A percentile compares a stretch with the other conserved stretches of the same genome.
These are phyloP conservation scores for Drosophila greeni DNA, from an alignment of 2,888 invertebrate genomes.

Conservation along the genomic window DNA sequence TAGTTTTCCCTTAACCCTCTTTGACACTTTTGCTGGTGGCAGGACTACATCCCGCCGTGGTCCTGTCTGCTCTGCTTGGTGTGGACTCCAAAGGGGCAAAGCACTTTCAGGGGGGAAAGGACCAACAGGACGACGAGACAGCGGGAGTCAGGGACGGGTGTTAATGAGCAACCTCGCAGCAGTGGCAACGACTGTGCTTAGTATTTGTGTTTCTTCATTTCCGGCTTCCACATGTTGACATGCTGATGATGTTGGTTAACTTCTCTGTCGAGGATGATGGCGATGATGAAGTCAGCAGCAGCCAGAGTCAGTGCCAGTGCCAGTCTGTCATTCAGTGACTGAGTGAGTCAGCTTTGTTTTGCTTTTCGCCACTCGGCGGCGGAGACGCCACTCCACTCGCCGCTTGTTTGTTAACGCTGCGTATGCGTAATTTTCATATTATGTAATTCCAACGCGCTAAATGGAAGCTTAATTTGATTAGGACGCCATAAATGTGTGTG, in stretches of 20 bases:
- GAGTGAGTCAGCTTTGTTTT: conserved; percentile 59
- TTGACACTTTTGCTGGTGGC: conserved; percentile 13
- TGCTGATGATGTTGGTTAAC: conserved; percentile 54
- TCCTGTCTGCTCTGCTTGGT: conserved; percentile 14
- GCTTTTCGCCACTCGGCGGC: conserved; percentile 7
- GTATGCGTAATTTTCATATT: conserved; percentile 73
- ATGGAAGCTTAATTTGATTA: conserved; percentile 71
- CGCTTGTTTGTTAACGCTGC: conserved; percentile 50
- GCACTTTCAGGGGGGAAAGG: conserved; percentile 8
- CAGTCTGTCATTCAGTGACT: conserved; percentile 31
- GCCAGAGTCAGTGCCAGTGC: conserved; percentile 28
- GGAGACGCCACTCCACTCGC: conserved; percentile 28
- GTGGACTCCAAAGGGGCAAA: conserved; percentile 10
- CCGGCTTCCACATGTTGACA: conserved; percentile 73
- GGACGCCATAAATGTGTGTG: conserved; percentile 65
- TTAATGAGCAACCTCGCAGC: conserved; percentile 67
- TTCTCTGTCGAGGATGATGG: conserved; percentile 41
- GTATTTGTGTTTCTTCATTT: conserved; percentile 73
- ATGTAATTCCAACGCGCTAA: conserved; percentile 70
- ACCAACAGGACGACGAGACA: conserved; percentile 6
- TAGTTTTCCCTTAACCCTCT: not conserved
- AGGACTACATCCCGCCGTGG: conserved; percentile 13
- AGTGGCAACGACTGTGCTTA: conserved; percentile 67
- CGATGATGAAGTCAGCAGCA: conserved; percentile 48
- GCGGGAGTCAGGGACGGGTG: conserved; percentile 39